Evolutionary conservation across 2,113 vertebrate species (phyloP), one percentile per base, ranked within the genome.

Genomic region (Prochilodus magdalenae): DNA sequence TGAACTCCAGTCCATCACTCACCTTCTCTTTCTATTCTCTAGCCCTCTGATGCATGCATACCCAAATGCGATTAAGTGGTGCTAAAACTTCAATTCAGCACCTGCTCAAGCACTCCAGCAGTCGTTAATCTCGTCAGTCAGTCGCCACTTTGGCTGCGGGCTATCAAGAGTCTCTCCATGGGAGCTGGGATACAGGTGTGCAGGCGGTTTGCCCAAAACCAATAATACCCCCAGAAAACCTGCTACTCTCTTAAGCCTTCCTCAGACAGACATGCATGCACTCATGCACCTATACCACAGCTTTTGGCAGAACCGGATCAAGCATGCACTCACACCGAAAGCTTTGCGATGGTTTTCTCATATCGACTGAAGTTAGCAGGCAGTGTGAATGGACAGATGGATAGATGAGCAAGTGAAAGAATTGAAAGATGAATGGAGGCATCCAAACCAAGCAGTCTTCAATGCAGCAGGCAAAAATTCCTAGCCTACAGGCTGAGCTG

Each of bases 1-100:
- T 40, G 44, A 75, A 26, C 53, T 44, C 75, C 15, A 66, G 53
- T 51, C 20, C 57, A 78, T 27, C 53, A 26, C 44, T 65, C 75
- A 20, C 26, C 20, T 18, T 60, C 16, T 1, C 24, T 26, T 71
- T 33, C 24, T 73, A 7, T 26, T 53, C 53, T 47, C 1, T 36
- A 72, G 33, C 44, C 13, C 1, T 10, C 49, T 51, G 29, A 57
- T 30, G 18, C 18, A 6, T 7, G 62, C 44, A 27, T 30, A 36
- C 67, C 73, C 47, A 36, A 44, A 24, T 63, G 40, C 26, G 12
- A 74, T 69, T 59, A 73, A 79, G 53, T 55, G 57, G 33, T 20
- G 13, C n/a, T 57, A 53, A 51, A 79, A 4, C 76, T 47, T 83
- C 57, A 40, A 36, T 69, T 63, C 53, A 15, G 22, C 69, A 73